Evolutionary conservation across 2,797 vertebrate species (phyloP).

Genomic region (Coccyzus lansbergi): DNA sequence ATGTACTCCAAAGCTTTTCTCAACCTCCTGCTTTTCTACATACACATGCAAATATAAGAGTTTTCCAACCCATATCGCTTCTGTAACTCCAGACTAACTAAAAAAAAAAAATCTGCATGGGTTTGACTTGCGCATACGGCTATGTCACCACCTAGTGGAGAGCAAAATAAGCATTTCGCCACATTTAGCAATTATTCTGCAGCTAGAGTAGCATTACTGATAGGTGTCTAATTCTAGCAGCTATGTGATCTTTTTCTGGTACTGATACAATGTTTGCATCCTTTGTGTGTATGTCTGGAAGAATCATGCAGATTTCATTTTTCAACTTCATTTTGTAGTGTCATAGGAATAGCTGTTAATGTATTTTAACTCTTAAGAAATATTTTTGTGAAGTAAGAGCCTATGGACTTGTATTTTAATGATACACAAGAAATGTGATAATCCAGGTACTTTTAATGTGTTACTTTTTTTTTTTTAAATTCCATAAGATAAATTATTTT

Average conservation of each 20-base stretch:
- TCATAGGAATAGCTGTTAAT: neutral
- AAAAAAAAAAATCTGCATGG: neutral
- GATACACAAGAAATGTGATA: neutral
- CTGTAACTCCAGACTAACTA: neutral
- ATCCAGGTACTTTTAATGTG: neutral
- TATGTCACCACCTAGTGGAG: constrained; percentile 73
- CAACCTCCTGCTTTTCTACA: neutral
- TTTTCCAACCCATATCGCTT: neutral
- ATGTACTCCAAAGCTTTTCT: neutral
- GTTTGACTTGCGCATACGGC: neutral
- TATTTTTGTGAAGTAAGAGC: neutral
- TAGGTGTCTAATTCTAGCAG: neutral
- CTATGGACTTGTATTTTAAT: neutral
- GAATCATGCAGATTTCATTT: neutral
- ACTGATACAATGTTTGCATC: neutral
- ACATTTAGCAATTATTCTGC: neutral
- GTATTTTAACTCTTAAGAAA: neutral
- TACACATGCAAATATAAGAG: neutral
- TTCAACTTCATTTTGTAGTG: neutral
- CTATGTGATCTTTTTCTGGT: neutral
- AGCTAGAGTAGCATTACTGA: neutral
- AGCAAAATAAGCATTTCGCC: constrained; percentile 12
- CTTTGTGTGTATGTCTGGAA: neutral
- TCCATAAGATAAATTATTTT: too few relatives aligned
- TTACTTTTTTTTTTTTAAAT: neutral